Evolutionary conservation across 2,888 invertebrate genomes (phyloP).

Genomic region (Caenorhabditis sp.): DNA sequence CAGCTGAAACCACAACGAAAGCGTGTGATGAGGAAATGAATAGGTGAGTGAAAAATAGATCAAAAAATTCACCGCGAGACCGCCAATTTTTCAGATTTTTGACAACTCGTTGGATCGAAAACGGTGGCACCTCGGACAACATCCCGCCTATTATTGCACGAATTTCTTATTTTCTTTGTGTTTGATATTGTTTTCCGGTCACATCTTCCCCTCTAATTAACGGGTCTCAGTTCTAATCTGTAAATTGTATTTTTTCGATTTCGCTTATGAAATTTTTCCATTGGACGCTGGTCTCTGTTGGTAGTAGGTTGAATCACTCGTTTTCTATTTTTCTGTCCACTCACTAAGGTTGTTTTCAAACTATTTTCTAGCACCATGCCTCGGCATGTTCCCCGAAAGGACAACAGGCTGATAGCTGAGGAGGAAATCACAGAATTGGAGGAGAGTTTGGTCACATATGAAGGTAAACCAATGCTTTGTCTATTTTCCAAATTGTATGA

Average conservation of each 20-base stretch:
- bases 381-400: constrained; percentile 11
- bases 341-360: not conserved
- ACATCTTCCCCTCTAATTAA: not conserved
- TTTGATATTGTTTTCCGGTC: constrained; percentile 19
- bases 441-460: constrained; percentile 27
- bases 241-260: not conserved
- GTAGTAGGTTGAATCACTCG: not conserved
- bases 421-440: constrained; percentile 14
- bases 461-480: constrained; percentile 20
- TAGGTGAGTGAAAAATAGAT: constrained; percentile 22
- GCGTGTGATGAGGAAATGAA: constrained; percentile 55
- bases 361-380: constrained; percentile 5
- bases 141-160: constrained; percentile 67
- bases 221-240: constrained; percentile 15
- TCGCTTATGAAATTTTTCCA: not conserved
- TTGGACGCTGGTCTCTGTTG: not conserved
- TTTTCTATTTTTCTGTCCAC: not conserved
- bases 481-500: not conserved
- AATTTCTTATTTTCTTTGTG: constrained; percentile 61
- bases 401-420: constrained; percentile 11
- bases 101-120: constrained; percentile 55
- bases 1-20: not conserved
- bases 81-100: constrained; percentile 48
- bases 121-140: constrained; percentile 63
- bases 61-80: not conserved